Evolutionary conservation across 2,113 vertebrate genomes (phyloP), one percentile per base, ranked within the genome.

Genomic region (Microcebus tavaratra): DNA sequence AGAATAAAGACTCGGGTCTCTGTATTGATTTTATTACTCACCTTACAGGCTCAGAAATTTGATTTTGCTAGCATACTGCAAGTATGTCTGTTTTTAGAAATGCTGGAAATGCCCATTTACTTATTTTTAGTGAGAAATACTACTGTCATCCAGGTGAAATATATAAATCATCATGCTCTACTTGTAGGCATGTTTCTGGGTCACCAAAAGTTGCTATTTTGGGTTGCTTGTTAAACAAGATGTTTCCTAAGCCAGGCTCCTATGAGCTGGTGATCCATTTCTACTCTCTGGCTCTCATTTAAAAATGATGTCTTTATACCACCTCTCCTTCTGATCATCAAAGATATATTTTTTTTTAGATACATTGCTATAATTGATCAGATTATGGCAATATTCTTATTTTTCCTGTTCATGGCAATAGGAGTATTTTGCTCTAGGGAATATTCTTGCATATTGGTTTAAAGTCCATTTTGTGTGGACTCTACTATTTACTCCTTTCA

Each of bases 61-160:
- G 76, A 80, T 29, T 80, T 73, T 48, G 14, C 27, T 87, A n/a
- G n/a, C 18, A 31, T n/a, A 80, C 20, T 34, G 13, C 31, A 95
- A 50, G 45, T 84, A 31, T 65, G 45, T 85, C 17, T 70, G 15
- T 65, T 94, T 96, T 55, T 34, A 68, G 39, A 87, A 87, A 76
- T 81, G 21, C 31, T 59, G 14, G 18, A 67, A 59, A 75, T 80
- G 36, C 34, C 87, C 68, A 12, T 39, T 89, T 73, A 31, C 39
- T 59, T 85, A 81, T 92, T 92, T 94, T 90, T 83, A 53, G 55
- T 55, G 76, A 95, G 59, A 90, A 92, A 91, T 53, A 61, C 48
- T 17, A 57, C 48, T 73, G 55, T 75, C 45, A 78, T 86, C 53
- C 73, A 72, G 31, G 48, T 90, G 10, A 36, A 91, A 55, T 61